Evolutionary conservation across 1,140 invertebrate species (phyloP).

Genomic region (Conus ventricosus): DNA sequence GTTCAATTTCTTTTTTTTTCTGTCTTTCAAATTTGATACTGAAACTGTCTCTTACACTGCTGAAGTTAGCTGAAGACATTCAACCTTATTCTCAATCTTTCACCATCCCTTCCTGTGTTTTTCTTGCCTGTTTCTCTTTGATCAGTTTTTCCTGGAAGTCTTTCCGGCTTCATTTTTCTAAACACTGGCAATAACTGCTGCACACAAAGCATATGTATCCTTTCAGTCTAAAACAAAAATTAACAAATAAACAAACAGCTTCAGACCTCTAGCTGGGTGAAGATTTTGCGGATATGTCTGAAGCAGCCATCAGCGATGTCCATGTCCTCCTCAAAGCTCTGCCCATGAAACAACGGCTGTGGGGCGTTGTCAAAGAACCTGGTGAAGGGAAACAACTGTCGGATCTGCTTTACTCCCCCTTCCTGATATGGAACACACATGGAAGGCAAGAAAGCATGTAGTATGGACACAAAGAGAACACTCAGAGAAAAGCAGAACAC

Average conservation of each 20-base stretch:
- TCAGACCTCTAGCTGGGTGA: slow-evolving; percentile 89
- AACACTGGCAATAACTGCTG: too few species aligned
- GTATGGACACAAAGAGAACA: too few species aligned
- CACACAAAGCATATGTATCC: background rate
- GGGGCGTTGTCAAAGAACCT: slow-evolving; percentile 85
- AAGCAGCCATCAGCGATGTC: slow-evolving; percentile 95
- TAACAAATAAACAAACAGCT: background rate
- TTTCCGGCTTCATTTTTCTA: background rate
- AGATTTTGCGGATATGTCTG: slow-evolving; percentile 96
- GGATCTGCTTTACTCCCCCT: slow-evolving; percentile 61
- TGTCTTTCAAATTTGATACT: too few species aligned
- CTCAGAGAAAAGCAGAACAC: too few species aligned
- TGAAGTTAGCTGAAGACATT: too few species aligned
- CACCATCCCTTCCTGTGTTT: too few species aligned
- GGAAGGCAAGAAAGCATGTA: too few species aligned
- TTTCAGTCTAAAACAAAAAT: background rate
- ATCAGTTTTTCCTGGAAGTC: too few species aligned
- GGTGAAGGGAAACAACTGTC: slow-evolving; percentile 89
- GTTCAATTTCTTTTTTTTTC: too few species aligned
- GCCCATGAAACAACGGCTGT: slow-evolving; percentile 91
- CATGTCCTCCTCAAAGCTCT: slow-evolving; percentile 89
- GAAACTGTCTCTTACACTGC: too few species aligned
- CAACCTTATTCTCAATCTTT: too few species aligned
- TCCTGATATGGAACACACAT: slow-evolving; percentile 42
- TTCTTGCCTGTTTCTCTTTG: too few species aligned